These are phyloP conservation scores for Linurgus olivaceus DNA, from an alignment of 2,797 vertebrate genomes.

Conservation along the genomic window DNA sequence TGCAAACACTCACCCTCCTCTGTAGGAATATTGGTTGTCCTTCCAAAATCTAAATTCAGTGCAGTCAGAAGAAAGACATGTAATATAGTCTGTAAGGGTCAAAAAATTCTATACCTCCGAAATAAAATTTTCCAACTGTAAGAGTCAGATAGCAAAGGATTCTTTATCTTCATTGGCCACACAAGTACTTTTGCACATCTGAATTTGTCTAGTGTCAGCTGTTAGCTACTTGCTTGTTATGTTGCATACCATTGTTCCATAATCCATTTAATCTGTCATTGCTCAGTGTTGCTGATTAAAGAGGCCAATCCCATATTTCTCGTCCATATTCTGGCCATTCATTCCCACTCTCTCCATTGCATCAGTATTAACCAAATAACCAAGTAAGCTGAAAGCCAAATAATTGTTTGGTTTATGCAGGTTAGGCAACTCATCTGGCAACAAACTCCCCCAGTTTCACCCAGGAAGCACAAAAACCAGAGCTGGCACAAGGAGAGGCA, in stretches of 20 bases:
- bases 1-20: not conserved
- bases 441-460: not conserved
- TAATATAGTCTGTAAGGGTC: not conserved
- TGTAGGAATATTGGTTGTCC: not conserved
- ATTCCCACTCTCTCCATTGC: not conserved
- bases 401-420: not conserved
- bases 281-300: slow-evolving; percentile 19
- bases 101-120: not conserved
- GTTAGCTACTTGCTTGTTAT: not conserved
- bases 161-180: slow-evolving; percentile 39
- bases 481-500: not conserved
- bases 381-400: not conserved
- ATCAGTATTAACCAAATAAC: not conserved
- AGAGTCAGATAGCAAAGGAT: slow-evolving; percentile 24
- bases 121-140: slow-evolving; percentile 41
- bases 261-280: slow-evolving; percentile 48
- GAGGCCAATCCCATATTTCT: not conserved
- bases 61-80: not conserved
- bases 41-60: not conserved
- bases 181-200: not conserved
- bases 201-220: slow-evolving; percentile 42
- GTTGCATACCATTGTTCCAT: slow-evolving; percentile 18
- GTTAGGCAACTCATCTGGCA: not conserved
- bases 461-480: not conserved
- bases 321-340: not conserved